Evolutionary conservation across 2,888 invertebrate species (phyloP), one percentile per base, ranked within the genome.

Genomic region (Epinotia demarniana): DNA sequence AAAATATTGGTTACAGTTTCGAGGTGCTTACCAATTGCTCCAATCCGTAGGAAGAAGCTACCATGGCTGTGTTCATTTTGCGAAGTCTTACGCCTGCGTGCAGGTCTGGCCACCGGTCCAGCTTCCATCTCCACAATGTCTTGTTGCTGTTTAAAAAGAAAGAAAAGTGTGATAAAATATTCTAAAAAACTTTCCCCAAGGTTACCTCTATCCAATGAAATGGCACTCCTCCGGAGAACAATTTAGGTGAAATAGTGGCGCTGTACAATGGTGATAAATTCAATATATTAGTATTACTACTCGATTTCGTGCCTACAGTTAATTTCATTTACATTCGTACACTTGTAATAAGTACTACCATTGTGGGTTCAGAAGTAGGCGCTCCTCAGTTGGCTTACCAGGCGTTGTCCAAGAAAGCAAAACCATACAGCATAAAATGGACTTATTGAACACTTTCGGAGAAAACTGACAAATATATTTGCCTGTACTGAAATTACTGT

Each of bases 1-100:
- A 39, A 39, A 39, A 9, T 39, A 1, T 49, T 53, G 6, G 53
- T 53, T 8, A n/a, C 33, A 46, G 23, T 33, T 19, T 46, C 11
- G 3, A 27, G 16, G 33, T 79, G 33, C 92, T 95, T 95, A 98
- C 98, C 98, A 84, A 98, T 98, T 81, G 98, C 98, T 83, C 98
- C 98, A 87, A 98, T 98, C 84, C 98, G 95, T 71, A 98, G 95
- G 91, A 98, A 98, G 93, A 98, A 98, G 84, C 98, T 98, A 82
- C 98, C 98, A 90, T 98, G 98, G 86, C 98, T 98, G 84, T 97
- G 97, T 87, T 98, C 98, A 86, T 97, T 98, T 88, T 98, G 98
- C 23, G 98, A 97, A 71, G 98, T 98, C 92, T 98, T 98, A 81
- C 98, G 96, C 88, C 97, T 97, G 79, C 97, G 96, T 46, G 87